Percentiles rank a stretch among this genome's conserved stretches.
phyloP scores from a whole-genome alignment of 2,113 vertebrate genomes.

The Ceuthmochares aereus region DNA sequence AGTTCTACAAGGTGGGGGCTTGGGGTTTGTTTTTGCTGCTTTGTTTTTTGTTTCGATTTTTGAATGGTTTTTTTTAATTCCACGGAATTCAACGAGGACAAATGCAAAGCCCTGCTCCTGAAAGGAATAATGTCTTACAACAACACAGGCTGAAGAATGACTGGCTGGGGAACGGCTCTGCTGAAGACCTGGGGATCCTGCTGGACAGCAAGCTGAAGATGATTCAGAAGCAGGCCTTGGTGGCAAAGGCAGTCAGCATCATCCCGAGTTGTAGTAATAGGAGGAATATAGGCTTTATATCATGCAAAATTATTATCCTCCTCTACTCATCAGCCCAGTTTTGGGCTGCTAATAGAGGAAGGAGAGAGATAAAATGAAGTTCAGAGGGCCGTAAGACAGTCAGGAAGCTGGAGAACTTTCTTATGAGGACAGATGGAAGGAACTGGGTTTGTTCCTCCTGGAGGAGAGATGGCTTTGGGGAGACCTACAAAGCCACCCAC shows the following conservation, averaged over 20 bases:
- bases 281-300: neutral
- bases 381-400: neutral
- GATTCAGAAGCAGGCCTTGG: neutral
- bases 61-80: neutral
- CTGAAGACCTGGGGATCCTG: neutral
- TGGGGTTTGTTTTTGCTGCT: neutral
- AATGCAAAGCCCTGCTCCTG: neutral
- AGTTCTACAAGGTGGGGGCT: neutral
- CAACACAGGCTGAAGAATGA: neutral
- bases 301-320: neutral
- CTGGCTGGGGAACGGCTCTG: neutral
- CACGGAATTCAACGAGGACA: neutral
- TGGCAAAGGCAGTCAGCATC: neutral
- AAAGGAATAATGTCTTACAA: neutral
- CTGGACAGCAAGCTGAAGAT: neutral
- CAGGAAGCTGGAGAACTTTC: neutral
- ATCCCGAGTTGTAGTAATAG: neutral
- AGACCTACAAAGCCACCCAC: neutral
- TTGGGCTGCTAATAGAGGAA: neutral
- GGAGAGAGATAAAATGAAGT: neutral
- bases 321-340: neutral
- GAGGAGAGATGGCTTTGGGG: neutral
- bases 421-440: accelerated
- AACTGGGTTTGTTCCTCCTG: neutral
- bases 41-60: neutral